These are phyloP conservation scores for Urophycis tenuis DNA, from an alignment of 2,797 vertebrate genomes.

Conservation along the genomic window DNA sequence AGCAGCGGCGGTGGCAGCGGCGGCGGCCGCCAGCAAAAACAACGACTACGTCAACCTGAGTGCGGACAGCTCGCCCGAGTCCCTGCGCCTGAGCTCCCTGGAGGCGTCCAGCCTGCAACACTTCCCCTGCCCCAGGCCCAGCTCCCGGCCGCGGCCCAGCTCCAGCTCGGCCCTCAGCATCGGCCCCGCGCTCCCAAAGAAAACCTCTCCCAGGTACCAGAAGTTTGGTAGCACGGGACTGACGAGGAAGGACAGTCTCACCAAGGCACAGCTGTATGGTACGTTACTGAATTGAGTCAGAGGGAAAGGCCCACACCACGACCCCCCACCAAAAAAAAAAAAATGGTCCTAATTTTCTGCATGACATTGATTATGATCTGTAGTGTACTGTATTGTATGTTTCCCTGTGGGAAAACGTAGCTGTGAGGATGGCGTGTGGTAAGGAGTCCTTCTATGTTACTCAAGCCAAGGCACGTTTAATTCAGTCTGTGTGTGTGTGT, in stretches of 20 bases:
- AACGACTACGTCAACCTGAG: constrained; percentile 77
- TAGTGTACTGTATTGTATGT: constrained; percentile 51
- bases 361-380: constrained; percentile 52
- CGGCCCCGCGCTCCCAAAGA: constrained; percentile 72
- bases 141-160: constrained; percentile 65
- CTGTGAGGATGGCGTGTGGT: constrained; percentile 45
- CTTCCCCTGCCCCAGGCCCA: constrained; percentile 74
- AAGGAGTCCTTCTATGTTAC: constrained; percentile 57
- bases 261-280: constrained; percentile 94
- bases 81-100: constrained; percentile 80
- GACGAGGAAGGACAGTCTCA: constrained; percentile 95
- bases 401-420: constrained; percentile 46
- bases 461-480: constrained; percentile 65
- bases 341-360: constrained; percentile 52
- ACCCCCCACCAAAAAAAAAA: neutral
- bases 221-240: constrained; percentile 85
- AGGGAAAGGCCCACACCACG: neutral
- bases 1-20: constrained; percentile 12
- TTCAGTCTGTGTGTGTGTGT: constrained; percentile 32
- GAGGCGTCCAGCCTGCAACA: constrained; percentile 81
- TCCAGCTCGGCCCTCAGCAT: constrained; percentile 61
- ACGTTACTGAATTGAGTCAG: constrained; percentile 86
- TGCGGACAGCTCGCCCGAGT: constrained; percentile 81
- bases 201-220: constrained; percentile 82
- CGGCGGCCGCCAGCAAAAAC: constrained; percentile 57